Conservation (phyloP, 2,113 vertebrate genomes). For the Pardalotus punctatus region DNA sequence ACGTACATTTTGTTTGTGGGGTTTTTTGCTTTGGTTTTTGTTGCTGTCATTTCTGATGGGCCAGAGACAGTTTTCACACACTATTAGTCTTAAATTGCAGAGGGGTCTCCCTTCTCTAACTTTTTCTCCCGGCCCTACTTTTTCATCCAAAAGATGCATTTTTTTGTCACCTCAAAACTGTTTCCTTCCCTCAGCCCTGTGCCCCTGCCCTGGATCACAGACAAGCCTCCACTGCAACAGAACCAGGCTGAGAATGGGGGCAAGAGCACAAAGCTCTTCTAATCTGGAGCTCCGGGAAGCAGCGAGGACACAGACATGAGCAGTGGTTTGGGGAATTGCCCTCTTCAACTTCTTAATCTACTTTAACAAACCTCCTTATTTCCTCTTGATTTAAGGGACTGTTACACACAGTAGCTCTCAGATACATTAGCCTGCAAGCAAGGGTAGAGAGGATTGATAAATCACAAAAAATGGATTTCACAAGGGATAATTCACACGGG, state of each 20-base stretch:
- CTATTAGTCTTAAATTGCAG: neutral
- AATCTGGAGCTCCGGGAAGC: neutral
- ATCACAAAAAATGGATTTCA: constrained; percentile 47
- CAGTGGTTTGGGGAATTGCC: neutral
- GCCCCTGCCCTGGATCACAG: accelerated
- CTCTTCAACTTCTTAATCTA: neutral
- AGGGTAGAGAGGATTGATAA: constrained; percentile 25
- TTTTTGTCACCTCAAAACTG: neutral
- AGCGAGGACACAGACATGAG: accelerated
- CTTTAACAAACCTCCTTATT: neutral
- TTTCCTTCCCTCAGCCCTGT: neutral
- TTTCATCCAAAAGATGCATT: neutral
- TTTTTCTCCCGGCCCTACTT: neutral
- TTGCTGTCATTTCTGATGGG: neutral
- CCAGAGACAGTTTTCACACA: neutral
- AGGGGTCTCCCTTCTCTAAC: neutral
- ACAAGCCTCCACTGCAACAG: neutral
- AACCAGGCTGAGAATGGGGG: accelerated
- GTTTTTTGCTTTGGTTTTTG: neutral
- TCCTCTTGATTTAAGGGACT: constrained; percentile 38
- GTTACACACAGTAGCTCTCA: neutral
- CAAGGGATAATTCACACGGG: constrained; percentile 4
- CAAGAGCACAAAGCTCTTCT: neutral
- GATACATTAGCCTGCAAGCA: neutral
- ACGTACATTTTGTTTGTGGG: neutral